Conservation (phyloP, 2,888 invertebrate genomes). For the Nomada lathburiana region DNA sequence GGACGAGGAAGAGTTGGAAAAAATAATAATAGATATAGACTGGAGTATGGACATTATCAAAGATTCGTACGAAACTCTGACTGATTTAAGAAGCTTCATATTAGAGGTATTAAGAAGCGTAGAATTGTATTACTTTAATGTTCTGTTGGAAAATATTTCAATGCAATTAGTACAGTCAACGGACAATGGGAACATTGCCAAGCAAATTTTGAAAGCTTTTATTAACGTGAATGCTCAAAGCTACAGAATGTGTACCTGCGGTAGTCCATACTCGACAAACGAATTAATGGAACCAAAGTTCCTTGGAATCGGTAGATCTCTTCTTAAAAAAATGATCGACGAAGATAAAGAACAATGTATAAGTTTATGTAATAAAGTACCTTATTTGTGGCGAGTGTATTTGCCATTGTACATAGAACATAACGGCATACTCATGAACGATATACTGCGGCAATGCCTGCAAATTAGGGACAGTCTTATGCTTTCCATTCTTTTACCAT, state of each 20-base stretch:
- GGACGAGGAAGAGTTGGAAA: slow-evolving; percentile 69
- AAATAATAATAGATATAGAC: slow-evolving; percentile 68
- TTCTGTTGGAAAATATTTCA: slow-evolving; percentile 75
- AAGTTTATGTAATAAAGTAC: slow-evolving; percentile 87
- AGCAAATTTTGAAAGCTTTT: slow-evolving; percentile 85
- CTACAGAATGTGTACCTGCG: slow-evolving; percentile 86
- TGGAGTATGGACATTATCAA: slow-evolving; percentile 68
- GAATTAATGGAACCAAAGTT: slow-evolving; percentile 84
- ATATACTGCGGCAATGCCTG: slow-evolving; percentile 86
- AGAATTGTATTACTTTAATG: slow-evolving; percentile 78
- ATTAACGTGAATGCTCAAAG: slow-evolving; percentile 86
- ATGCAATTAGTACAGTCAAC: slow-evolving; percentile 66
- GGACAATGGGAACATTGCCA: slow-evolving; percentile 66
- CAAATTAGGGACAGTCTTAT: slow-evolving; percentile 87
- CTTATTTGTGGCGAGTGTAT: slow-evolving; percentile 88
- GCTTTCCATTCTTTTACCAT: slow-evolving; percentile 86
- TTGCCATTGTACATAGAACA: slow-evolving; percentile 85
- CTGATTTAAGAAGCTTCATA: slow-evolving; percentile 72
- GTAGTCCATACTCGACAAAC: slow-evolving; percentile 86
- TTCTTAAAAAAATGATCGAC: slow-evolving; percentile 86
- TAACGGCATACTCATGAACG: slow-evolving; percentile 82
- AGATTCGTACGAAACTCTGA: slow-evolving; percentile 69
- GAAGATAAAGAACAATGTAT: slow-evolving; percentile 85
- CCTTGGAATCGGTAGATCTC: slow-evolving; percentile 86
- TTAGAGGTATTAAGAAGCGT: slow-evolving; percentile 77